Percentiles rank a stretch among this genome's conserved stretches.
Conservation (phyloP, 1,140 invertebrate genomes). For the Thereuonema tuberculata region DNA sequence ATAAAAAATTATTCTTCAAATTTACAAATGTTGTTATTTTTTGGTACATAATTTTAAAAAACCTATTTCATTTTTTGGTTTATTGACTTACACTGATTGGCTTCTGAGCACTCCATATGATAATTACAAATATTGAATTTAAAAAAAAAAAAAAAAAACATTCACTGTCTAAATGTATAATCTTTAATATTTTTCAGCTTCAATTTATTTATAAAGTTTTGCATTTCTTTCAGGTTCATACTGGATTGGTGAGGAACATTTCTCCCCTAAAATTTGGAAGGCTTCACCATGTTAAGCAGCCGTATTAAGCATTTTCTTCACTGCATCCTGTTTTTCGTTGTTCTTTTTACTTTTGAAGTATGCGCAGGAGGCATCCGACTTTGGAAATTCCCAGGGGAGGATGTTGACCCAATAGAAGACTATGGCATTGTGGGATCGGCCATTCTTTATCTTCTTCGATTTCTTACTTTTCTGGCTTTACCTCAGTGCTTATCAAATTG, state of each 20-base stretch:
- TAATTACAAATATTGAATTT: no score
- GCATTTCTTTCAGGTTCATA: background rate
- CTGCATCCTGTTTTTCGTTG: conserved; percentile 53
- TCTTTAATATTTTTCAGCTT: no score
- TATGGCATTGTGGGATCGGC: conserved; percentile 60
- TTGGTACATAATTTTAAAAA: no score
- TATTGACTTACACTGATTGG: no score
- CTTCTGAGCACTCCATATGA: no score
- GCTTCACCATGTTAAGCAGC: conserved; percentile 36
- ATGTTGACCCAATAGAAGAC: conserved; percentile 59
- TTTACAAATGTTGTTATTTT: no score
- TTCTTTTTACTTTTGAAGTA: conserved; percentile 63
- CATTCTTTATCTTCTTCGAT: conserved; percentile 60
- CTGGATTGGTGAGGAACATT: background rate
- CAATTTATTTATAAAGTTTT: no score
- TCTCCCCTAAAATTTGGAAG: no score
- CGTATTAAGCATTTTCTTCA: conserved; percentile 58
- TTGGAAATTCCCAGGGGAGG: conserved; percentile 36
- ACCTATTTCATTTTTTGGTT: no score
- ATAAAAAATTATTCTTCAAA: no score
- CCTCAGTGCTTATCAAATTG: conserved; percentile 77
- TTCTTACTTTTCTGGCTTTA: conserved; percentile 70
- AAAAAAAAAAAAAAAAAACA: no score
- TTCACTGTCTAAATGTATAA: no score
- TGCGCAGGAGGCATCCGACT: conserved; percentile 61